These are phyloP conservation scores for Drosophila ficusphila DNA, from an alignment of 1,140 invertebrate genomes.

Conservation along the genomic window DNA sequence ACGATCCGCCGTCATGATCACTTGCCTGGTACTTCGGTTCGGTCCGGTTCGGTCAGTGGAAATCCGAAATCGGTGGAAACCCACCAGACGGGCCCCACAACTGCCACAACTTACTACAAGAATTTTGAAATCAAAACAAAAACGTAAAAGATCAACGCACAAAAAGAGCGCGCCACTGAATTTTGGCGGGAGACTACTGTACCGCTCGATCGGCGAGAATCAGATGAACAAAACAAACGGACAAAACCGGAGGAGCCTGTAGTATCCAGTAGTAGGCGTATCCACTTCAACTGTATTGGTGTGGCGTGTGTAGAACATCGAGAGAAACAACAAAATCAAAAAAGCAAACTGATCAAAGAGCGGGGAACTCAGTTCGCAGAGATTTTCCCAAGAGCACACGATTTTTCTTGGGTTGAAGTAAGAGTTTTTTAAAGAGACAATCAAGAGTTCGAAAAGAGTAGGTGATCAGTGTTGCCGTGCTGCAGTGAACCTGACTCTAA, in stretches of 20 bases:
- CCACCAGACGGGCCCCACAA: constrained; percentile 46
- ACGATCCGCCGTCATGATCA: constrained; percentile 12
- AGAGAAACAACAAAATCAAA: constrained; percentile 66
- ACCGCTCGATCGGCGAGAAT: constrained; percentile 63
- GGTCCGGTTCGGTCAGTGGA: constrained; percentile 48
- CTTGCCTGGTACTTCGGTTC: constrained; percentile 22
- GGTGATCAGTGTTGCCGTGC: constrained; percentile 64
- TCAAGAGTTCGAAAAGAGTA: constrained; percentile 15
- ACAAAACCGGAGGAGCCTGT: constrained; percentile 60
- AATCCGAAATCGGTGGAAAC: constrained; percentile 39
- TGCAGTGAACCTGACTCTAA: constrained; percentile 25
- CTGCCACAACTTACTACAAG: constrained; percentile 56
- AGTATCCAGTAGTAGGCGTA: constrained; percentile 34
- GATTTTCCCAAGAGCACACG: constrained; percentile 20
- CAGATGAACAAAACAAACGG: constrained; percentile 78
- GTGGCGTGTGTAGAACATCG: constrained; percentile 51
- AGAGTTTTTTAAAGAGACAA: constrained; percentile 27
- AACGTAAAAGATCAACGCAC: constrained; percentile 83
- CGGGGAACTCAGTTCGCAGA: neutral
- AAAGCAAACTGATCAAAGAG: constrained; percentile 23
- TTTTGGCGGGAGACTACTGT: constrained; percentile 82
- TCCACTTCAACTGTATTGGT: neutral
- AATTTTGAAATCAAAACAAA: constrained; percentile 83
- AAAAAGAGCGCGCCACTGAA: constrained; percentile 68
- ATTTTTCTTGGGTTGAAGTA: neutral